Conservation (phyloP, 2,113 vertebrate species). For the Thamnophis sirtalis region DNA sequence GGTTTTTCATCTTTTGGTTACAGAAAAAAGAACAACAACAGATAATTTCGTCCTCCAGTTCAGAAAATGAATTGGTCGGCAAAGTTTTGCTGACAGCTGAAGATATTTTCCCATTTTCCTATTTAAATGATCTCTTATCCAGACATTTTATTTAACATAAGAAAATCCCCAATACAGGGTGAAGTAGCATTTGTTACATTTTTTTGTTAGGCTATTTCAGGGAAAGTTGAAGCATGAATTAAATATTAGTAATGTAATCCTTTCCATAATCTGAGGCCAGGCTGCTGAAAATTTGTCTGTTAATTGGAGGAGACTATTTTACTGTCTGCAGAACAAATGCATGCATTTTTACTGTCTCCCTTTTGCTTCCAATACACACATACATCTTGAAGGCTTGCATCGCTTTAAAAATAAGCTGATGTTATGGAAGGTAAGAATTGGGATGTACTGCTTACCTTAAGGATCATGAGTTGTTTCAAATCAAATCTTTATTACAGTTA, state of each 20-base stretch:
- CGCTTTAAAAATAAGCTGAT: neutral
- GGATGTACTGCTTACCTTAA: neutral
- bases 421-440: neutral
- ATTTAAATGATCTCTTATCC: conserved; percentile 7
- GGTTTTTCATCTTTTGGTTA: conserved; percentile 11
- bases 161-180: neutral
- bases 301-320: neutral
- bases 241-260: neutral
- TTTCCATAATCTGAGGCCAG: neutral
- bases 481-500: neutral
- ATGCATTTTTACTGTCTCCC: neutral
- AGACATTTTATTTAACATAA: neutral
- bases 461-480: neutral
- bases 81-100: conserved; percentile 8
- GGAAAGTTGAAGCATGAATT: neutral
- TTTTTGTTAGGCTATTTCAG: conserved; percentile 1
- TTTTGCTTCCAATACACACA: neutral
- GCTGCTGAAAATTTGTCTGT: neutral
- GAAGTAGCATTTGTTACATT: neutral
- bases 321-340: neutral
- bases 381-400: neutral
- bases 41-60: conserved; percentile 20
- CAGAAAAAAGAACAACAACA: conserved; percentile 33
- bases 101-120: neutral
- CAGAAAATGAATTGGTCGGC: neutral